phyloP scores from a whole-genome alignment of 2,888 invertebrate species.

The Agapostemon virescens region DNA sequence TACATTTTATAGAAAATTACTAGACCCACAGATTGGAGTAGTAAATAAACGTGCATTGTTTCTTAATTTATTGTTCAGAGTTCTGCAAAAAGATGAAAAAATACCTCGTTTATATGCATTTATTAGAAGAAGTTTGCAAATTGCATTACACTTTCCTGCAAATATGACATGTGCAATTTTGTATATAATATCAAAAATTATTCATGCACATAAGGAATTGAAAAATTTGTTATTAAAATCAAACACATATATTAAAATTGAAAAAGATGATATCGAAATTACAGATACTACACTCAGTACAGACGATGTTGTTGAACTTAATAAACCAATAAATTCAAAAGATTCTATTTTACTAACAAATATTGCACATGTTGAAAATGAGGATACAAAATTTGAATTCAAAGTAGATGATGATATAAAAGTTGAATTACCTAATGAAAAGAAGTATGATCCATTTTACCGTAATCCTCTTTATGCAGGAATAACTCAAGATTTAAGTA shows the following conservation, averaged over 20 bases:
- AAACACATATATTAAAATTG: slow-evolving; percentile 50
- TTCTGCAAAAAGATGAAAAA: slow-evolving; percentile 90
- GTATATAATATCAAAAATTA: slow-evolving; percentile 87
- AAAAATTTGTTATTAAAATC: slow-evolving; percentile 61
- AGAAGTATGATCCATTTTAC: slow-evolving; percentile 85
- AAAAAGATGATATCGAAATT: slow-evolving; percentile 41
- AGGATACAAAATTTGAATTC: slow-evolving; percentile 23
- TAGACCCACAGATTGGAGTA: slow-evolving; percentile 87
- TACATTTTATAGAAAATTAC: slow-evolving; percentile 92
- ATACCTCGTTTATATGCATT: slow-evolving; percentile 89
- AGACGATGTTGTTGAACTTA: slow-evolving; percentile 27
- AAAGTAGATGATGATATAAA: slow-evolving; percentile 27
- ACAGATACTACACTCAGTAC: slow-evolving; percentile 13
- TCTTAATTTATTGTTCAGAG: slow-evolving; percentile 92
- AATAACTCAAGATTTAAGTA: slow-evolving; percentile 86
- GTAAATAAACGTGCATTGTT: slow-evolving; percentile 89
- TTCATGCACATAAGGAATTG: slow-evolving; percentile 67
- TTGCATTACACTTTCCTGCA: slow-evolving; percentile 87
- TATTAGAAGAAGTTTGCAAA: slow-evolving; percentile 90
- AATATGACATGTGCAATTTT: slow-evolving; percentile 91
- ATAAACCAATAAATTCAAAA: slow-evolving; percentile 30
- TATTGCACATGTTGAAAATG: slow-evolving; percentile 44
- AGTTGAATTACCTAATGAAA: slow-evolving; percentile 50
- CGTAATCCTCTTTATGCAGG: slow-evolving; percentile 94
- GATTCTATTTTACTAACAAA: slow-evolving; percentile 68